phyloP scores from a whole-genome alignment of 1,140 invertebrate genomes.

The Aporrectodea caliginosa region DNA sequence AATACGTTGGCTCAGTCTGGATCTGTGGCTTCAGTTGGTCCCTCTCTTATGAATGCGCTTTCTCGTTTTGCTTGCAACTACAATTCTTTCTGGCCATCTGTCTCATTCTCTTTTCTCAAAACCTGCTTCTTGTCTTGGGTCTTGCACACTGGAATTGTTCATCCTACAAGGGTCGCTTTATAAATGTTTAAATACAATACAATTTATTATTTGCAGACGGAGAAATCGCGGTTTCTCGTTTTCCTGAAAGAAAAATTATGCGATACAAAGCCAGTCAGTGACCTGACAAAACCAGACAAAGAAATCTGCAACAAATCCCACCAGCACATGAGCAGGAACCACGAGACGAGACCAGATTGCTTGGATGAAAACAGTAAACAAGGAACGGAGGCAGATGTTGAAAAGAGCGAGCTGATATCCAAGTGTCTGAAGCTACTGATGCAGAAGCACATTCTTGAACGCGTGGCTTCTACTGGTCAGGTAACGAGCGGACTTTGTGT shows the following conservation, averaged over 20 bases:
- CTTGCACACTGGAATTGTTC: no score
- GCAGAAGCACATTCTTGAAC: not conserved
- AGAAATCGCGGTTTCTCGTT: not conserved
- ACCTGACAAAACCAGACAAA: not conserved
- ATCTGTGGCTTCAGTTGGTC: no score
- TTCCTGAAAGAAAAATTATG: not conserved
- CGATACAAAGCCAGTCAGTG: not conserved
- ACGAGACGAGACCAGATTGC: not conserved
- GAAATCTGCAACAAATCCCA: not conserved
- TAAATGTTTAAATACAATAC: no score
- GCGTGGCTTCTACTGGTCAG: not conserved
- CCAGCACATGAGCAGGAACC: not conserved
- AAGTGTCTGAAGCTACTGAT: constrained; percentile 79
- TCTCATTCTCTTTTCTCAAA: no score
- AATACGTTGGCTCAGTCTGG: no score
- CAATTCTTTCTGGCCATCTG: no score
- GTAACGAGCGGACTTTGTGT: no score
- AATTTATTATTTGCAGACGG: not conserved
- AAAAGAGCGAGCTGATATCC: constrained; percentile 65
- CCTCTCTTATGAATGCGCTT: no score
- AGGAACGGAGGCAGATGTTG: not conserved
- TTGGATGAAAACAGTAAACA: not conserved
- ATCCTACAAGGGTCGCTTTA: no score
- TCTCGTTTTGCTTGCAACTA: no score
- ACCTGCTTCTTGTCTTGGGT: no score